phyloP scores from a whole-genome alignment of 1,140 invertebrate species.

The Saccostrea cuccullata region DNA sequence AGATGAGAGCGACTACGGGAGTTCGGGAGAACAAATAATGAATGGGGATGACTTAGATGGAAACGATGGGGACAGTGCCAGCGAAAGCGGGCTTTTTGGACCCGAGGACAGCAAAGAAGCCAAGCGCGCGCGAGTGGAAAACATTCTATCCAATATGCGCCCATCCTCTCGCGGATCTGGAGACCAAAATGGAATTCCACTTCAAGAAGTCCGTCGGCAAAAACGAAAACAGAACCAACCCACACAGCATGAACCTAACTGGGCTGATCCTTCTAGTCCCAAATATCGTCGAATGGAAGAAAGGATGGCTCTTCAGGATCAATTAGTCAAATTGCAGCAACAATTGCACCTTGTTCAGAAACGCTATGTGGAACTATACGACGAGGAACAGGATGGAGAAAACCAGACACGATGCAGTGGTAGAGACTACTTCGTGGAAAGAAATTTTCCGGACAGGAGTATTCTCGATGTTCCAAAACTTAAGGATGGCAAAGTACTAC shows the following conservation, averaged over 20 bases:
- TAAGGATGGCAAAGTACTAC: conserved; percentile 20
- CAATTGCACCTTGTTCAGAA: conserved; percentile 94
- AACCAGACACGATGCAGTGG: conserved; percentile 42
- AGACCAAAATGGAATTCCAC: conserved; percentile 54
- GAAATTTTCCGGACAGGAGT: conserved; percentile 51
- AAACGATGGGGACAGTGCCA: conserved; percentile 52
- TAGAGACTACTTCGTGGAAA: conserved; percentile 51
- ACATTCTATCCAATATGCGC: conserved; percentile 94
- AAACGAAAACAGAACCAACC: conserved; percentile 98
- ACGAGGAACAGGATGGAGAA: conserved; percentile 80
- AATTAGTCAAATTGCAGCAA: conserved; percentile 91
- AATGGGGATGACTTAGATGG: conserved; percentile 65
- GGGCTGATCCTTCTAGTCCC: conserved; percentile 69
- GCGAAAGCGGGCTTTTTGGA: conserved; percentile 44
- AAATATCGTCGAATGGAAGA: conserved; percentile 83
- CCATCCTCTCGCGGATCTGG: conserved; percentile 84
- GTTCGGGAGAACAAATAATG: conserved; percentile 59
- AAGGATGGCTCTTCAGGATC: conserved; percentile 88
- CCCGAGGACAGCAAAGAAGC: conserved; percentile 82
- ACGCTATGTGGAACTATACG: conserved; percentile 91
- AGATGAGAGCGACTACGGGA: conserved; percentile 61
- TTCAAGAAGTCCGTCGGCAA: conserved; percentile 87
- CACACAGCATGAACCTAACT: conserved; percentile 88
- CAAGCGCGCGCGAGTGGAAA: conserved; percentile 94
- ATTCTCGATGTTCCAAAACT: conserved; percentile 47